Evolutionary conservation across 2,113 vertebrate genomes (phyloP).

Genomic region (Bujurquina vittata): DNA sequence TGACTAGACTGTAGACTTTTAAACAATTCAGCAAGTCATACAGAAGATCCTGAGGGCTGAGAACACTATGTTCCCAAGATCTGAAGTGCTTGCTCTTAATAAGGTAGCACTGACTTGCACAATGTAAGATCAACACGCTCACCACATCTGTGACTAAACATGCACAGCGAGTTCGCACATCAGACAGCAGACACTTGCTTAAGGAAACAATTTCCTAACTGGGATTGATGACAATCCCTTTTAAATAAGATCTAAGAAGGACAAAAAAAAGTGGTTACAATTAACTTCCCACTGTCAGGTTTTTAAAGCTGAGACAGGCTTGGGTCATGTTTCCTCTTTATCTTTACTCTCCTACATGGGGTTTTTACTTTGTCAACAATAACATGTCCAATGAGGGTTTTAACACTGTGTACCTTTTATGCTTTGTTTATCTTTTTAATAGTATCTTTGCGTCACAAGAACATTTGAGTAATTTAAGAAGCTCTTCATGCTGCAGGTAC

Average conservation of each 20-base stretch:
- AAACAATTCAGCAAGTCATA: not conserved
- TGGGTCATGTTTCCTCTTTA: not conserved
- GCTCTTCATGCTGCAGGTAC: not conserved
- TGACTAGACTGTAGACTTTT: not conserved
- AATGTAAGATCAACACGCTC: not conserved
- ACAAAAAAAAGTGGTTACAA: not conserved
- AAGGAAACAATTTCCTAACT: conserved; percentile 1
- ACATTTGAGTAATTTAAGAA: not conserved
- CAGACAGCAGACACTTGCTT: not conserved
- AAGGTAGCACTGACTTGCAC: not conserved
- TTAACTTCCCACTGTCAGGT: not conserved
- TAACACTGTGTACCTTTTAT: not conserved
- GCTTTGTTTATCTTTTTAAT: not conserved
- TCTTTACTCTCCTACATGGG: not conserved
- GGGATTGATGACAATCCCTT: not conserved
- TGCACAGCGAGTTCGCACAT: not conserved
- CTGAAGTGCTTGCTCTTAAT: conserved; percentile 1
- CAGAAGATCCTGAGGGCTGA: not conserved
- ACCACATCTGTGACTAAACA: not conserved
- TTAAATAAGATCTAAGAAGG: not conserved
- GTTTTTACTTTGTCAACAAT: not conserved
- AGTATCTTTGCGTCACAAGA: not conserved
- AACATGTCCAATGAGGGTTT: not conserved
- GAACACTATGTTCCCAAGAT: not conserved
- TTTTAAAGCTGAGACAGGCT: not conserved